Evolutionary conservation across 2,113 vertebrate species (phyloP).

Genomic region (Coturnix japonica): DNA sequence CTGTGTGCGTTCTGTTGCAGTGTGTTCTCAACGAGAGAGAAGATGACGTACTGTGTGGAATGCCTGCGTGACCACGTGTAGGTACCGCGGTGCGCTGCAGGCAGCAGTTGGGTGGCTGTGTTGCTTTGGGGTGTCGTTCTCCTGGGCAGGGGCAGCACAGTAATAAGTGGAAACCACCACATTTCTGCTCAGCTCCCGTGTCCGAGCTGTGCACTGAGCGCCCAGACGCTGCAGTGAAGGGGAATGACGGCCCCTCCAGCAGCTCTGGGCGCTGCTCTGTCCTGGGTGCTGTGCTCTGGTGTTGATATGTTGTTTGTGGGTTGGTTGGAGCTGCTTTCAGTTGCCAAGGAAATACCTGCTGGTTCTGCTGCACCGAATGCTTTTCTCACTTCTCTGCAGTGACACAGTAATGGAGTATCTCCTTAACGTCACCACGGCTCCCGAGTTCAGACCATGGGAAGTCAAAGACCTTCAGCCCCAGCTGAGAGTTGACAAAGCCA

Average conservation of each 20-base stretch:
- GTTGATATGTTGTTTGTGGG: background rate
- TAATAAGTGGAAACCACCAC: background rate
- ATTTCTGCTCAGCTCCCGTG: background rate
- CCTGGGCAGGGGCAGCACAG: background rate
- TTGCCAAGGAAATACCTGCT: background rate
- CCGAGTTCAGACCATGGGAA: slow-evolving; percentile 94
- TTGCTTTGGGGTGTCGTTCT: background rate
- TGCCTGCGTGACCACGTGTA: slow-evolving; percentile 92
- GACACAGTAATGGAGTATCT: slow-evolving; percentile 98
- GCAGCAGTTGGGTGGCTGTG: background rate
- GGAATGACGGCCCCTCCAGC: background rate
- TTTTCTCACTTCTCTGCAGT: slow-evolving; percentile 67
- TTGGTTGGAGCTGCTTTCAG: background rate
- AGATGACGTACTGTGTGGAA: slow-evolving; percentile 88
- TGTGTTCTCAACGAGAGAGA: slow-evolving; percentile 89
- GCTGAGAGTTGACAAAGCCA: slow-evolving; percentile 85
- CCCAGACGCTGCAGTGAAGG: background rate
- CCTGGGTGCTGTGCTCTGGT: background rate
- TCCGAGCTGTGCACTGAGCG: background rate
- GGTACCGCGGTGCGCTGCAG: slow-evolving; percentile 56
- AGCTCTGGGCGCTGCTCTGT: background rate
- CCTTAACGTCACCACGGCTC: slow-evolving; percentile 95
- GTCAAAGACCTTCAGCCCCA: slow-evolving; percentile 83
- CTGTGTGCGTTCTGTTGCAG: slow-evolving; percentile 72
- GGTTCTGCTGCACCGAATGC: background rate